These are phyloP conservation scores for Ceratosolen solmsi DNA, from an alignment of 1,140 invertebrate species.

Conservation along the genomic window DNA sequence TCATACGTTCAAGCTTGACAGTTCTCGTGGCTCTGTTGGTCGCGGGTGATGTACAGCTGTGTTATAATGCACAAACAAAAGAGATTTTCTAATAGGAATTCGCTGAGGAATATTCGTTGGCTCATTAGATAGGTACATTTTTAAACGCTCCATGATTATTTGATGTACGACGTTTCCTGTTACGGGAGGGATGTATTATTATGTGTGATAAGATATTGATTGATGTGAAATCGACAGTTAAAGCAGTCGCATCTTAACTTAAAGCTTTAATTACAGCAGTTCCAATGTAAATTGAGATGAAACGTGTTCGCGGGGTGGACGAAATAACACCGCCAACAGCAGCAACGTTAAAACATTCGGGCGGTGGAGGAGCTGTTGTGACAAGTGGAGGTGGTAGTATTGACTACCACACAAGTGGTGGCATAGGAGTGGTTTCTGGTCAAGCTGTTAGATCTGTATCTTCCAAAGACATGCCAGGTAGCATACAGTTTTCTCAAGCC, in stretches of 20 bases:
- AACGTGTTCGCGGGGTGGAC: slow-evolving; percentile 78
- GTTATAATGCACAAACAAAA: background rate
- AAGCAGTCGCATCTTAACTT: slow-evolving; percentile 1
- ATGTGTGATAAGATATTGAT: too few species aligned
- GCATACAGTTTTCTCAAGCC: slow-evolving; percentile 70
- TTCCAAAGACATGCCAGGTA: slow-evolving; percentile 72
- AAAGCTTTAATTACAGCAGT: slow-evolving; percentile 64
- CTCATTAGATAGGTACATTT: slow-evolving; percentile 23
- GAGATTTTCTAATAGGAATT: background rate
- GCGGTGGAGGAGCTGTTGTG: slow-evolving; percentile 59
- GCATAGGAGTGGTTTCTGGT: slow-evolving; percentile 69
- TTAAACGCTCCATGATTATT: background rate
- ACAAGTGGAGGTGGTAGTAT: slow-evolving; percentile 54
- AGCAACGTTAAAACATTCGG: slow-evolving; percentile 60
- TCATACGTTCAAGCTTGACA: too few species aligned
- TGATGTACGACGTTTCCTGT: too few species aligned
- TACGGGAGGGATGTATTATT: too few species aligned
- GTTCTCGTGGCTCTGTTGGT: background rate
- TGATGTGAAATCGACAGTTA: too few species aligned
- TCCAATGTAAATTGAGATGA: slow-evolving; percentile 80
- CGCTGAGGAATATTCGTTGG: slow-evolving; percentile 18
- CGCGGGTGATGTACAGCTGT: background rate
- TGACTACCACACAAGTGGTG: slow-evolving; percentile 66
- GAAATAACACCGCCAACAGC: slow-evolving; percentile 74
- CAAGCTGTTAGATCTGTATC: slow-evolving; percentile 69